phyloP scores from a whole-genome alignment of 2,888 invertebrate species.

The Dexiosoma caninum region DNA sequence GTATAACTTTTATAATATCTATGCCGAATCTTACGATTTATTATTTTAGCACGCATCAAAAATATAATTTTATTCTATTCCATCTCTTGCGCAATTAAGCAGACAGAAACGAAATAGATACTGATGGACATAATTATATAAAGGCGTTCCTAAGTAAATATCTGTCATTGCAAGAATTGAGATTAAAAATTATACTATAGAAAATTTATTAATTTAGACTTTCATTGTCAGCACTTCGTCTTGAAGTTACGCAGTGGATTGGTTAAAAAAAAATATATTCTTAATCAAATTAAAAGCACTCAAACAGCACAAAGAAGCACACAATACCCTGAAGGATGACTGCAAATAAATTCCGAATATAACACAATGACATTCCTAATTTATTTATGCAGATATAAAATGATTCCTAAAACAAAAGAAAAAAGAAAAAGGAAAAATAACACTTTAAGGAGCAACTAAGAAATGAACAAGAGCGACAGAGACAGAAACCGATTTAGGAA shows the following conservation, averaged over 20 bases:
- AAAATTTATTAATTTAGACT: background rate
- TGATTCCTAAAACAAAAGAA: constrained; percentile 50
- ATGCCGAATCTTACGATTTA: constrained; percentile 78
- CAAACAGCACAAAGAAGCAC: constrained; percentile 3
- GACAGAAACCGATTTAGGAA: constrained; percentile 12
- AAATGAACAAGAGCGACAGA: background rate
- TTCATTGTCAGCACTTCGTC: constrained; percentile 6
- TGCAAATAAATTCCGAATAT: constrained; percentile 42
- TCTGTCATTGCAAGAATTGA: background rate
- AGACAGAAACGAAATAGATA: too few relatives aligned
- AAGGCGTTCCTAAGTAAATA: too few relatives aligned
- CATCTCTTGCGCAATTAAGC: background rate
- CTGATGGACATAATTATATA: too few relatives aligned
- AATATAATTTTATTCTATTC: constrained; percentile 67
- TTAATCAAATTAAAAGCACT: constrained; percentile 58
- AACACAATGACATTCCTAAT: constrained; percentile 58
- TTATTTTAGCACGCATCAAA: constrained; percentile 74
- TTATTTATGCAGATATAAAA: constrained; percentile 57
- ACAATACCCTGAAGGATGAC: constrained; percentile 47
- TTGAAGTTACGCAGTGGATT: background rate
- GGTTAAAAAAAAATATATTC: constrained; percentile 39
- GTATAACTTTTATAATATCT: constrained; percentile 78
- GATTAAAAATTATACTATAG: too few relatives aligned
- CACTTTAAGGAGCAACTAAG: background rate
- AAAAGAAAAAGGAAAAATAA: constrained; percentile 10